Conservation (phyloP, 2,888 invertebrate genomes). For the Apotomis capreana region DNA sequence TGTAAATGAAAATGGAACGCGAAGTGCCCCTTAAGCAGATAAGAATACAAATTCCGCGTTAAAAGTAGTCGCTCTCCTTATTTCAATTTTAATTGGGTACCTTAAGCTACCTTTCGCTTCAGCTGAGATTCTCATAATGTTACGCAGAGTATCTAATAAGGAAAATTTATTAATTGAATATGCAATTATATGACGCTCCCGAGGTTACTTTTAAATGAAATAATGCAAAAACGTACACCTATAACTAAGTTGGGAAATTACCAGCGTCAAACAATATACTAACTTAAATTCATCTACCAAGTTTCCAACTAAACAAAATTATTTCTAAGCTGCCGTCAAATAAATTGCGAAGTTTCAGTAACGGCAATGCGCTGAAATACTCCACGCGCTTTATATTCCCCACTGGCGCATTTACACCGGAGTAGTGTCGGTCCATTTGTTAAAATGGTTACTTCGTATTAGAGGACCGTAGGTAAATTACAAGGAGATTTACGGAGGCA, state of each 20-base stretch:
- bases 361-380: slow-evolving; percentile 46
- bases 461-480: slow-evolving; percentile 19
- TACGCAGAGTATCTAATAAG: slow-evolving; percentile 2
- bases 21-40: slow-evolving; percentile 33
- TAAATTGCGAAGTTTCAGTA: slow-evolving; percentile 47
- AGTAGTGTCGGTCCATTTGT: slow-evolving; percentile 45
- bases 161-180: slow-evolving; percentile 6
- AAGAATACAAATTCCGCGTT: slow-evolving; percentile 37
- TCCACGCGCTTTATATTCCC: slow-evolving; percentile 53
- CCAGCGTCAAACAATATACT: background rate
- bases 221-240: background rate
- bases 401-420: slow-evolving; percentile 52
- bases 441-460: slow-evolving; percentile 19
- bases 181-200: background rate
- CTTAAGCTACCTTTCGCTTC: slow-evolving; percentile 8
- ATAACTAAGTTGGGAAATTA: background rate
- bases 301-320: slow-evolving; percentile 17
- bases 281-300: slow-evolving; percentile 3
- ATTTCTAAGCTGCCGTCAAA: slow-evolving; percentile 41
- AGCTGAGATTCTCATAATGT: slow-evolving; percentile 15
- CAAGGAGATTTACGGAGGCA: slow-evolving; percentile 17
- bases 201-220: background rate
- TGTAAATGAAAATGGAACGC: slow-evolving; percentile 36
- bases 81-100: slow-evolving; percentile 33
- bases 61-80: slow-evolving; percentile 24